Evolutionary conservation across 2,888 invertebrate genomes (phyloP).

Genomic region (Pseudeuparius sepicola): DNA sequence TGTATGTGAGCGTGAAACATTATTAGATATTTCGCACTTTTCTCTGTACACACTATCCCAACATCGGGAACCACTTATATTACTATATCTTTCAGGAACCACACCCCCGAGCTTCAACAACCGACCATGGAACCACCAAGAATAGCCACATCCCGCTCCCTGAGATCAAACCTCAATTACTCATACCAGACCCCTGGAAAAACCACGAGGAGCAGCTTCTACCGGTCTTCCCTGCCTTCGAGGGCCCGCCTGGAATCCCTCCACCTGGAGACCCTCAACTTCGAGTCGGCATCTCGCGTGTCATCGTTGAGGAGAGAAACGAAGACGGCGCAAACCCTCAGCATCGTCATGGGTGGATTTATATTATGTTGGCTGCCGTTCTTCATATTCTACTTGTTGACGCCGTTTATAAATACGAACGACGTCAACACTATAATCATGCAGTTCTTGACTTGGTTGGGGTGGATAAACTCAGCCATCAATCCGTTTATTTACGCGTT

Average conservation of each 20-base stretch:
- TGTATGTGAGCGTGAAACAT: too few species aligned
- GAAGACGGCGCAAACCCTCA: constrained; percentile 80
- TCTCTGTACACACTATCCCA: too few species aligned
- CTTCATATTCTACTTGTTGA: constrained; percentile 71
- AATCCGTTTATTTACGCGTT: constrained; percentile 88
- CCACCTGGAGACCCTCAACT: constrained; percentile 45
- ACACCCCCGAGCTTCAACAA: constrained; percentile 25
- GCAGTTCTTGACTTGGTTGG: constrained; percentile 75
- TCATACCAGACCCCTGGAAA: constrained; percentile 32
- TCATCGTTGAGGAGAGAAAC: constrained; percentile 68
- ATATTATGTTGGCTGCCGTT: constrained; percentile 85
- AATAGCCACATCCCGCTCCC: too few species aligned
- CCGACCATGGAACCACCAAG: constrained; percentile 22
- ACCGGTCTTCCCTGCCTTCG: constrained; percentile 19
- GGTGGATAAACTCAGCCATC: constrained; percentile 84
- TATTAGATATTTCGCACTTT: too few species aligned
- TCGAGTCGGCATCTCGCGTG: constrained; percentile 45
- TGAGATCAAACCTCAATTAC: constrained; percentile 34
- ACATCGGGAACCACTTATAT: too few species aligned
- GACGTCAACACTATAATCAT: constrained; percentile 48
- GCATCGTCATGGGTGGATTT: constrained; percentile 80
- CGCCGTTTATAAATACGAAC: constrained; percentile 63
- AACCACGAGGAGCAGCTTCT: too few species aligned
- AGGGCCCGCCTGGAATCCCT: constrained; percentile 38
- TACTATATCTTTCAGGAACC: too few species aligned